Evolutionary conservation across 1,140 invertebrate genomes (phyloP), one percentile per base, ranked within the genome.

Genomic region (Kradibia gibbosae): DNA sequence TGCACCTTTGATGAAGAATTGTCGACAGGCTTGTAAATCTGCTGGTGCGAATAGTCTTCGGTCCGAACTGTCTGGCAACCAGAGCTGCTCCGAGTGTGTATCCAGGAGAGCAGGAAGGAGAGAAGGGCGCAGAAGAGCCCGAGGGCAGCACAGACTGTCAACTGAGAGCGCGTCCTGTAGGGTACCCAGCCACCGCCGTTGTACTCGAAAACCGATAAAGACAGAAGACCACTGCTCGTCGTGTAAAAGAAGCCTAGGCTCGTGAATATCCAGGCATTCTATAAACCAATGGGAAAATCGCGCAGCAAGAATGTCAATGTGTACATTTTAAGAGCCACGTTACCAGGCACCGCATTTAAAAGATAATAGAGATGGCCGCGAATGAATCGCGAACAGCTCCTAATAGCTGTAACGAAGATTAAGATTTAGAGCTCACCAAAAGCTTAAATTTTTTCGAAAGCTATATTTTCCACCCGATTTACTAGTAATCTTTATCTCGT

Each of bases 211-310:
- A 92, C 85, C 31, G 90, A 88, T 48, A 87, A 87, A 83, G 88
- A 88, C 80, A 92, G 72, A 80, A 92, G 85, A 10, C 86, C 86
- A 80, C 90, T 91, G 81, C 90, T 87, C 20, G 88, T 84, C 34
- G 88, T 85, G 78, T 90, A 92, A 25, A 89, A 90, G 17, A 91
- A 73, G 77, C 90, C 90, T 53, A 92, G 87, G 57, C 89, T 88
- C 79, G 88, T 88, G 83, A 91, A 92, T 82, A 91, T 85, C 89
- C 90, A 91, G 84, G 89, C 87, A 85, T 92, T 92, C 91, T 92
- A 83, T 55, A 82, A 86, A 84, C 8, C 62, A n/a, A 39, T 4
- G 20, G n/a, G 39, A 67, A 39, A 67, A 39, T 20, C 20, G 2
- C 3, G 17, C 62, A 5, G 0, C 62, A 17, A 10, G 20, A 67